Evolutionary conservation across 1,140 invertebrate genomes (phyloP).

Genomic region (Harpegnathos saltator): DNA sequence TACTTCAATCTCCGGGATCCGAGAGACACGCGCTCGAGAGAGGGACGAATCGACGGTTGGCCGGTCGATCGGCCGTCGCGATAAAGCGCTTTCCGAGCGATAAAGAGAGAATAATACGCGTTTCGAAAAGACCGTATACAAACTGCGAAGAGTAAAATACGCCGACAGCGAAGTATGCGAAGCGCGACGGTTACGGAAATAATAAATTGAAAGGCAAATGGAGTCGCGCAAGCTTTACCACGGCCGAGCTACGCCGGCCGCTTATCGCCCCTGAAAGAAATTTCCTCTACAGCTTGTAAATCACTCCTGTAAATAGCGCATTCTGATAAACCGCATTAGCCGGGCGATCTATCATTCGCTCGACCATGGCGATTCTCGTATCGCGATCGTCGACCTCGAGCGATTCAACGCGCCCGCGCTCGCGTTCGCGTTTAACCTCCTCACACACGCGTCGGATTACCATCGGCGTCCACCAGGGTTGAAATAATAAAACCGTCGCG

Average conservation of each 20-base stretch:
- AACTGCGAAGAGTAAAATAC: too few species aligned
- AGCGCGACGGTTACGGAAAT: background rate
- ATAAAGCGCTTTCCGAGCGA: too few species aligned
- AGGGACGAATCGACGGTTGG: too few species aligned
- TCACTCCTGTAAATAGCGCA: constrained; percentile 22
- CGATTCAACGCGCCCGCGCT: background rate
- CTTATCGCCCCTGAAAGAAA: constrained; percentile 20
- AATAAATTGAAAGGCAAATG: constrained; percentile 20
- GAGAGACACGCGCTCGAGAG: too few species aligned
- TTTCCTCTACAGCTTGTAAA: constrained; percentile 10
- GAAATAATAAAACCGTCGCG: constrained; percentile 25
- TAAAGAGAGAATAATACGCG: too few species aligned
- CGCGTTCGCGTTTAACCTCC: background rate
- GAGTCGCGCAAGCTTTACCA: constrained; percentile 8
- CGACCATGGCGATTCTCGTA: background rate
- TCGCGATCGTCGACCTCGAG: background rate
- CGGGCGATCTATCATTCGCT: constrained; percentile 5
- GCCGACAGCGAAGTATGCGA: background rate
- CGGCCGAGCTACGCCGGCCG: background rate
- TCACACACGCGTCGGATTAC: background rate
- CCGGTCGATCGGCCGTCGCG: too few species aligned
- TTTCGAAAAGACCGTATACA: too few species aligned
- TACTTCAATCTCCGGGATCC: too few species aligned
- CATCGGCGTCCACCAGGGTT: background rate
- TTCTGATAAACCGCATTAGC: constrained; percentile 40